Base-by-base conservation (phyloP, 2,888 invertebrate species). In the Tanypteryx hageni region DNA sequence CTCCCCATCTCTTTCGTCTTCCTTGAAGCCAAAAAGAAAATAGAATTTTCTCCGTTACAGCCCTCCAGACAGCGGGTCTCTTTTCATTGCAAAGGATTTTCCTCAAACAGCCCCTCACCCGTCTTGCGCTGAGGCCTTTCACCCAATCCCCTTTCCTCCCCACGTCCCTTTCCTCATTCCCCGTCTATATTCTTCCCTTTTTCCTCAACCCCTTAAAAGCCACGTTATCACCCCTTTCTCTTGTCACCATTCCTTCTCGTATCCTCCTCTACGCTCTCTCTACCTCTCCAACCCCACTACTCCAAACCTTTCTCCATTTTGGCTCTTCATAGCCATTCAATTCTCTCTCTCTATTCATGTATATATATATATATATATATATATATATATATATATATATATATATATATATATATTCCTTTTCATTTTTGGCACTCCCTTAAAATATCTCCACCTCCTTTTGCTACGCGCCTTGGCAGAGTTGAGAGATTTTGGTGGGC, bases 1-100 rank as follows among this genome's bases (percentile, higher is more conserved):
- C 44, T 44, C 44, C 44, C 27, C 27, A 3, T 76, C 76, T 27
- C 11, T 3, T 27, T 27, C 76, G 27, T 76, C 27, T 76, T 76
- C 27, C 76, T 76, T 13, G 76, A 76, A 3, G 44, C 5, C 44
- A 44, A 76, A 22, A n/a, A 76, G 11, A 14, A 27, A n/a, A 11
- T 9, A 14, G 44, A 64, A 89, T 89, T 64, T 44, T 10, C 61
- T 89, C 44, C 7, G 61, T 89, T 89, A 64, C 89, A 31, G 44
- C 18, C 13, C n/a, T 89, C 64, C 64, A 89, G 89, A 89, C 89
- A 18, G 89, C 89, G 64, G 31, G 89, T 89, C 89, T 89, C 89
- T 86, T 13, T 8, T 59, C 22, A 59, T 16, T 22, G 61, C 22
- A 61, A 9, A 9, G 61, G 18, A 0, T 64, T 16, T 89, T 31